These are phyloP conservation scores for Panorpa germanica DNA, from an alignment of 2,888 invertebrate genomes.

Conservation along the genomic window DNA sequence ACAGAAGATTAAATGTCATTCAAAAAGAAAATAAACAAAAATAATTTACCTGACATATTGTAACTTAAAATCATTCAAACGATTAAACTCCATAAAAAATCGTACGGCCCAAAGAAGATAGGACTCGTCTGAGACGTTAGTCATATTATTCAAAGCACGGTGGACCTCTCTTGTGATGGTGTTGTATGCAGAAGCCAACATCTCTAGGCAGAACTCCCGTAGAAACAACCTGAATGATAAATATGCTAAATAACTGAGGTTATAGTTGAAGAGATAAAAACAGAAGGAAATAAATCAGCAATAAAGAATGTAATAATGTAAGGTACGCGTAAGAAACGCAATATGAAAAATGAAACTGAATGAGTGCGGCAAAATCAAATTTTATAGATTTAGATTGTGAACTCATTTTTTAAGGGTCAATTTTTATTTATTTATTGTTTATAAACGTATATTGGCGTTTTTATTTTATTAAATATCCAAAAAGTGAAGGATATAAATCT, in stretches of 20 bases:
- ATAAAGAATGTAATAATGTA: background rate
- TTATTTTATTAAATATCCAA: too few species aligned
- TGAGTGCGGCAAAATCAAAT: constrained; percentile 1
- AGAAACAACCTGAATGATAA: constrained; percentile 67
- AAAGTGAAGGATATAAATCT: too few species aligned
- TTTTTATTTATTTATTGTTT: too few species aligned
- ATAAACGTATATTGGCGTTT: too few species aligned
- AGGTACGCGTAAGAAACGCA: background rate
- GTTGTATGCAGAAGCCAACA: constrained; percentile 85
- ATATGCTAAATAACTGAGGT: too few species aligned
- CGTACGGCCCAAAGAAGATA: constrained; percentile 87
- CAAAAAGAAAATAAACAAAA: constrained; percentile 3
- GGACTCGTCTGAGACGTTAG: constrained; percentile 64
- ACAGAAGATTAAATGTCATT: background rate
- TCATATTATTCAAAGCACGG: constrained; percentile 45
- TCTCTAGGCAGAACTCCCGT: constrained; percentile 87
- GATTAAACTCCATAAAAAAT: constrained; percentile 96
- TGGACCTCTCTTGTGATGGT: constrained; percentile 76
- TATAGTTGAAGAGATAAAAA: too few species aligned
- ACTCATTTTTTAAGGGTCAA: too few species aligned
- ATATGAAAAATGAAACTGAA: constrained; percentile 6
- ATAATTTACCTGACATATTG: constrained; percentile 63
- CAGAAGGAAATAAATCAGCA: constrained; percentile 3
- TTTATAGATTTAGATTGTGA: background rate
- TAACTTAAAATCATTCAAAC: constrained; percentile 68